Base-by-base conservation (phyloP, 2,797 vertebrate species). In the Lagodon rhomboides region DNA sequence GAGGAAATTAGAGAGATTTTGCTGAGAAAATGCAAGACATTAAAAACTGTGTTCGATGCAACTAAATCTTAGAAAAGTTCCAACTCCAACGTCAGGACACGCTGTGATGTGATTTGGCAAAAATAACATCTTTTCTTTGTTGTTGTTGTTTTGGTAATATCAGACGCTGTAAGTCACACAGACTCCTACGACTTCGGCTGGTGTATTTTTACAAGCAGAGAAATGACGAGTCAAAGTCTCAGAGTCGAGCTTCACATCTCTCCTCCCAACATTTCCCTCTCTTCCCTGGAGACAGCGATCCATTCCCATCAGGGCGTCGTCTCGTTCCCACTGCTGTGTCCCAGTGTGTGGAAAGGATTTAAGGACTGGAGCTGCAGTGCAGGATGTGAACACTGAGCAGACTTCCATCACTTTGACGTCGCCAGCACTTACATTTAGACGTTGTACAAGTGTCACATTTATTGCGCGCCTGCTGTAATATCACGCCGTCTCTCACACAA, bases 321-420 rank as follows among this genome's bases (percentile, higher is more conserved):
- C 59, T 72, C 47, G 20, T 67, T 67, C 64, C 55, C 63, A 11
- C 72, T 23, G 59, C 61, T 44, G 53, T 0, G 25, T 58, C 58
- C 61, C 58, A 50, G 3, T 23, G 73, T 18, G 63, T 69, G 59
- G 44, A 0, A 30, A 54, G 69, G 72, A 89, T 83, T 83, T 68
- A 80, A 74, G 27, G 49, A 15, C 3, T 8, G 38, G 11, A 1
- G 68, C 23, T 49, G 20, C 20, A 71, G 53, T 1, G 22, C 70
- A 23, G 51, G 49, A 71, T 47, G 49, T 55, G 73, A 87, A 75
- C 75, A 51, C 47, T 10, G 54, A 74, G 15, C 58, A 34, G 34
- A 60, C 49, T 64, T 47, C 43, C 60, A 77, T 83, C 65, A 65
- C n/a, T 12, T 15, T 50, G 70, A 70, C 70, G 54, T 12, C 16